Percentiles rank a stretch among this genome's conserved stretches.
phyloP scores from a whole-genome alignment of 2,113 vertebrate genomes.

The Climacteris rufus region DNA sequence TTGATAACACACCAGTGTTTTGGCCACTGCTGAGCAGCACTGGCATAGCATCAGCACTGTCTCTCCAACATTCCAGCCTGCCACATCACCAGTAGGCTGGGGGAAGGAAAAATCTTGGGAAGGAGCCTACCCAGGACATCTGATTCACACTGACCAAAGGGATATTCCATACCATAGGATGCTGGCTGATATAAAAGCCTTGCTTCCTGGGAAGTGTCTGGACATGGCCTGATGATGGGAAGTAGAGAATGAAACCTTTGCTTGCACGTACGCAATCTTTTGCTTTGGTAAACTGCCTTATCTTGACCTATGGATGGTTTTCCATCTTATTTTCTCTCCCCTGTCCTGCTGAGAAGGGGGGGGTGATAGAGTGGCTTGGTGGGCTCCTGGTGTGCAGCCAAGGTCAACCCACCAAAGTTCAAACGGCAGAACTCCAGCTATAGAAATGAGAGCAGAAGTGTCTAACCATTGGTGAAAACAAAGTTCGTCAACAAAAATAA shows the following conservation, averaged over 20 bases:
- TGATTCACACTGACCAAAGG: not conserved
- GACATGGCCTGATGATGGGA: not conserved
- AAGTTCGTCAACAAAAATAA: not conserved
- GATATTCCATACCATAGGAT: not conserved
- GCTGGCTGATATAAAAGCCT: not conserved
- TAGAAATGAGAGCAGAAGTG: not conserved
- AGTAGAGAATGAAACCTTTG: not conserved
- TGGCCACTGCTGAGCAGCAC: not conserved
- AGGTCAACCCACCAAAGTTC: not conserved
- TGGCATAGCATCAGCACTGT: not conserved
- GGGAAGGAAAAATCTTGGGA: not conserved
- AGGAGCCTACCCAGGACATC: not conserved
- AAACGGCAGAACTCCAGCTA: not conserved
- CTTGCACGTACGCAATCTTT: not conserved
- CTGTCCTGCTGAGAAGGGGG: not conserved
- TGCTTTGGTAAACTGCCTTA: not conserved
- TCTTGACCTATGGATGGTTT: not conserved
- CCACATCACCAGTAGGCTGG: not conserved
- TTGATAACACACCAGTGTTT: not conserved
- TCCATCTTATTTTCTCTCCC: not conserved
- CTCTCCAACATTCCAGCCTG: not conserved
- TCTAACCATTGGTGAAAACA: not conserved
- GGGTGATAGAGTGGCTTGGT: not conserved
- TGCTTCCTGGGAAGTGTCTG: not conserved
- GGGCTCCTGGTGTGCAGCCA: not conserved